Evolutionary conservation across 2,888 invertebrate species (phyloP).

Genomic region (Amaurobius ferox): DNA sequence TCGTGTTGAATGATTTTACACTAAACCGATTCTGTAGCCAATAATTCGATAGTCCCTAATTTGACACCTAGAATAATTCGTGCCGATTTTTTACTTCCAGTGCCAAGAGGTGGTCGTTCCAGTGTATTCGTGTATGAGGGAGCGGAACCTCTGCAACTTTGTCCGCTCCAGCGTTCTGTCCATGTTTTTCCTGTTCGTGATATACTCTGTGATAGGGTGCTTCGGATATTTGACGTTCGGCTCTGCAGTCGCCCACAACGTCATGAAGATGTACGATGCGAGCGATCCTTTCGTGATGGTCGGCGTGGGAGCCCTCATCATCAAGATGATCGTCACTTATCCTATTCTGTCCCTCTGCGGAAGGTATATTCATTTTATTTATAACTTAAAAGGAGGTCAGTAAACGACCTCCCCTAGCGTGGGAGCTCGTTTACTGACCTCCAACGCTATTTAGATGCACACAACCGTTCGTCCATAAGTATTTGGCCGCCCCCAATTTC

Average conservation of each 20-base stretch:
- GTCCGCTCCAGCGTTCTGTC: constrained; percentile 79
- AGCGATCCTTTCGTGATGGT: constrained; percentile 77
- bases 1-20: too few relatives aligned
- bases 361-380: too few relatives aligned
- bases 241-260: constrained; percentile 80
- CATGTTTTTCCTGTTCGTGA: constrained; percentile 77
- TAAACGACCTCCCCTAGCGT: too few relatives aligned
- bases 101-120: constrained; percentile 82
- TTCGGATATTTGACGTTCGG: constrained; percentile 83
- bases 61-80: too few relatives aligned
- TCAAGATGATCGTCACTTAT: constrained; percentile 81
- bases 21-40: too few relatives aligned
- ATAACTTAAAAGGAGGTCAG: too few relatives aligned
- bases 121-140: constrained; percentile 81
- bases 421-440: too few relatives aligned
- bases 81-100: constrained; percentile 77
- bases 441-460: too few relatives aligned
- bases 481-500: too few relatives aligned
- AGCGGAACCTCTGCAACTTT: constrained; percentile 79
- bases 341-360: constrained; percentile 82
- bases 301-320: constrained; percentile 79
- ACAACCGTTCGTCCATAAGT: too few relatives aligned
- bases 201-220: constrained; percentile 79
- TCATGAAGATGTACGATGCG: constrained; percentile 79
- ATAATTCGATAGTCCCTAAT: too few relatives aligned